Evolutionary conservation across 1,140 invertebrate species (phyloP).

Genomic region (Heterodera carotae): DNA sequence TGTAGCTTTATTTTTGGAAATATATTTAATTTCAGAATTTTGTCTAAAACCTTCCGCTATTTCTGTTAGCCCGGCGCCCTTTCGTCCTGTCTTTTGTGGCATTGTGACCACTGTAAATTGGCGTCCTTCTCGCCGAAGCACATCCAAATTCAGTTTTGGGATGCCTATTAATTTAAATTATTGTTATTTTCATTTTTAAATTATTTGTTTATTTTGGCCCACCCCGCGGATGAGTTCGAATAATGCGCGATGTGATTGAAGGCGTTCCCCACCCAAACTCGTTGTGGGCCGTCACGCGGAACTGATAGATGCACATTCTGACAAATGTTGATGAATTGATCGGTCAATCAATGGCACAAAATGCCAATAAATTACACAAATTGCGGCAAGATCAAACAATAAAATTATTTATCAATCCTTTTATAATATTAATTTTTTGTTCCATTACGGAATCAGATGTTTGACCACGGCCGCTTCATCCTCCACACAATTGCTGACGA

Average conservation of each 20-base stretch:
- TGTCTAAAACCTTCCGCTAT: slow-evolving; percentile 60
- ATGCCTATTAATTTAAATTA: slow-evolving; percentile 41
- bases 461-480: slow-evolving; percentile 87
- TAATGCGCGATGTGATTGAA: slow-evolving; percentile 67
- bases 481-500: slow-evolving; percentile 82
- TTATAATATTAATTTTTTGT: background rate
- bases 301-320: slow-evolving; percentile 70
- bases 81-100: slow-evolving; percentile 46
- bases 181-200: background rate
- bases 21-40: background rate
- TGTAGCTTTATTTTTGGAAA: background rate
- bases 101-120: slow-evolving; percentile 55
- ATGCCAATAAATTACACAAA: too few relatives aligned
- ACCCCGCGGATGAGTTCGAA: slow-evolving; percentile 61
- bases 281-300: slow-evolving; percentile 84
- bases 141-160: slow-evolving; percentile 60
- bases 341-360: too few relatives aligned
- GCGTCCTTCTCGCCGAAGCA: slow-evolving; percentile 43
- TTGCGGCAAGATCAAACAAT: too few relatives aligned
- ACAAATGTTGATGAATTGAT: background rate
- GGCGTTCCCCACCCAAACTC: slow-evolving; percentile 75
- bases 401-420: too few relatives aligned
- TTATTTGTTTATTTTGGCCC: too few relatives aligned
- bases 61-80: slow-evolving; percentile 49
- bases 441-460: slow-evolving; percentile 72